phyloP scores from a whole-genome alignment of 2,113 vertebrate genomes.

The Maccullochella peelii region DNA sequence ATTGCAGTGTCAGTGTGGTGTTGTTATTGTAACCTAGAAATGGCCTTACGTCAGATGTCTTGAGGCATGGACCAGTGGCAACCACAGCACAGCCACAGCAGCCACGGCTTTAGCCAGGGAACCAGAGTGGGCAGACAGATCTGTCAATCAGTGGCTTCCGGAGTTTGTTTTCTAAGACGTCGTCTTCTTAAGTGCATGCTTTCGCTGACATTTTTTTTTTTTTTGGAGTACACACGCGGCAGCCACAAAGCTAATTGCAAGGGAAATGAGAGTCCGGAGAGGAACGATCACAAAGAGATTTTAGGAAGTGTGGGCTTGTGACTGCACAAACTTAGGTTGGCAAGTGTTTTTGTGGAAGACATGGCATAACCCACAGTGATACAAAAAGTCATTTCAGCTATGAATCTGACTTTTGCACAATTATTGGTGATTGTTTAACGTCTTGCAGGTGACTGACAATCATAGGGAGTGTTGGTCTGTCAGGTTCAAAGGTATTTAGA shows the following conservation, averaged over 20 bases:
- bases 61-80: conserved; percentile 53
- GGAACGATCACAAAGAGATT: conserved; percentile 38
- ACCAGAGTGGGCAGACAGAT: conserved; percentile 78
- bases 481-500: not conserved
- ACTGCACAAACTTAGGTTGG: conserved; percentile 17
- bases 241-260: conserved; percentile 74
- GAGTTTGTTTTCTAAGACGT: conserved; percentile 77
- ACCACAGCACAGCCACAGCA: conserved; percentile 73
- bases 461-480: not conserved
- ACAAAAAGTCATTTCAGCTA: conserved; percentile 10
- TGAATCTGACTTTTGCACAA: not conserved
- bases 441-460: not conserved
- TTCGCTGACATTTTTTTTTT: conserved; percentile 45
- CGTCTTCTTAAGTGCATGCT: conserved; percentile 73
- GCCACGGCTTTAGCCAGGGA: conserved; percentile 68
- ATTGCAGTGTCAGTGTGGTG: conserved; percentile 61
- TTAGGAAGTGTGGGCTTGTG: conserved; percentile 53
- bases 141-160: conserved; percentile 81
- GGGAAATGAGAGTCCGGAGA: conserved; percentile 43
- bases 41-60: conserved; percentile 73
- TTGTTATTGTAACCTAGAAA: conserved; percentile 79
- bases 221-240: conserved; percentile 57
- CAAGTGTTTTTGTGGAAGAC: conserved; percentile 28
- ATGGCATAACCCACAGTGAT: conserved; percentile 13
- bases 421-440: not conserved